A percentile compares a stretch with the other conserved stretches of the same genome.
Evolutionary conservation across 2,113 vertebrate genomes (phyloP).

Genomic region (Archocentrus centrarchus): DNA sequence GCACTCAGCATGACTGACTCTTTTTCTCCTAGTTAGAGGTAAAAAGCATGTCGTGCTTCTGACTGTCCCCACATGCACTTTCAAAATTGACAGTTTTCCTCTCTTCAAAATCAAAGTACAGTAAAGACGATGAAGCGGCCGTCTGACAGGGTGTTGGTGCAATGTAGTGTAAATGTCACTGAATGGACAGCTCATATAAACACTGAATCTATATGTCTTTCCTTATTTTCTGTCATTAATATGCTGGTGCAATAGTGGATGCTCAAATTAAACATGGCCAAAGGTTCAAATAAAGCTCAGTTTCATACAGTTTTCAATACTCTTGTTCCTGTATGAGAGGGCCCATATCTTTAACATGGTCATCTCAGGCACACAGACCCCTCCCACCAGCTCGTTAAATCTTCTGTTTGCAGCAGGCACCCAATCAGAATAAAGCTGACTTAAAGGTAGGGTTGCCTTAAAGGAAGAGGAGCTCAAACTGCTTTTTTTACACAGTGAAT

Average conservation of each 20-base stretch:
- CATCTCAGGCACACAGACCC: background rate
- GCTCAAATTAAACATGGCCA: background rate
- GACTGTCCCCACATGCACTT: background rate
- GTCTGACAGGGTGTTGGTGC: background rate
- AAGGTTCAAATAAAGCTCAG: background rate
- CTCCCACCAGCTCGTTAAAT: background rate
- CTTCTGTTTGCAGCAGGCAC: background rate
- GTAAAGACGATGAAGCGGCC: background rate
- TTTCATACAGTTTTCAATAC: background rate
- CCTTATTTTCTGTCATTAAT: background rate
- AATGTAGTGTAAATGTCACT: background rate
- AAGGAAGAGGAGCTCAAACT: background rate
- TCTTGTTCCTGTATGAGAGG: background rate
- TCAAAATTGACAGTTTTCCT: background rate
- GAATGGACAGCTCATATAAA: background rate
- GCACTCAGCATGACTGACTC: slow-evolving; percentile 14
- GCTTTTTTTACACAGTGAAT: background rate
- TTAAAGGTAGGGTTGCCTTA: background rate
- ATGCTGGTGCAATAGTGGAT: background rate
- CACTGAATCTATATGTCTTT: background rate
- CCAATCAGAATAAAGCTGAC: background rate
- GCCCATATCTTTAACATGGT: background rate
- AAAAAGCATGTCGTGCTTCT: slow-evolving; percentile 2
- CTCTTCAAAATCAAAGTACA: background rate
- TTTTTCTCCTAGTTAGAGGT: slow-evolving; percentile 19